phyloP scores from a whole-genome alignment of 1,140 invertebrate genomes.

The Lysiphlebus fabarum region DNA sequence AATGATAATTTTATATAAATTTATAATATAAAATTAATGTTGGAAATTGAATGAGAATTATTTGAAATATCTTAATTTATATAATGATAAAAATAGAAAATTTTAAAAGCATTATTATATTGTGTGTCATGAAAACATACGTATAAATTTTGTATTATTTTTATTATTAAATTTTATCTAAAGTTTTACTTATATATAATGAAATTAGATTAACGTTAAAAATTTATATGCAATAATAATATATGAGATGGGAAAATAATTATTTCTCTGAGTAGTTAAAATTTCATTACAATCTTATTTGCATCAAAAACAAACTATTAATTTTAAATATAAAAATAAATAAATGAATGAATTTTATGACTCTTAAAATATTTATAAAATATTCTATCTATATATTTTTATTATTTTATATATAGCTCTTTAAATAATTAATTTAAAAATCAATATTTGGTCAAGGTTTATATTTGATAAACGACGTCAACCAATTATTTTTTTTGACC shows the following conservation, averaged over 20 bases:
- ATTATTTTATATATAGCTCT: neutral
- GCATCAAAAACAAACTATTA: neutral
- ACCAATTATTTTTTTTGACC: slow-evolving; percentile 15
- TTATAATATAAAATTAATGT: no score
- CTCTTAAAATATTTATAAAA: no score
- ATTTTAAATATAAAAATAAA: no score
- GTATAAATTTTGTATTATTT: no score
- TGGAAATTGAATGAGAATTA: no score
- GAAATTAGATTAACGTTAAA: slow-evolving; percentile 27
- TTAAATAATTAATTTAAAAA: neutral
- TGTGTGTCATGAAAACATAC: no score
- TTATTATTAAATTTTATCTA: no score
- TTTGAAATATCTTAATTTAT: no score
- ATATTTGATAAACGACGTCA: slow-evolving; percentile 21
- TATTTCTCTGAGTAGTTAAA: slow-evolving; percentile 1
- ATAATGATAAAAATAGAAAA: no score
- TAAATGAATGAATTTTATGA: no score
- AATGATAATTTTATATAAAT: no score
- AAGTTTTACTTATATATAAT: neutral
- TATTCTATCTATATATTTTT: neutral
- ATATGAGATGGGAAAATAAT: slow-evolving; percentile 32
- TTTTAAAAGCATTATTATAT: no score
- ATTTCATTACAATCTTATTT: neutral
- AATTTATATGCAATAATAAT: slow-evolving; percentile 52
- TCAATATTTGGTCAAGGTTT: slow-evolving; percentile 19